A percentile compares a stretch with the other conserved stretches of the same genome.
phyloP scores from a whole-genome alignment of 2,888 invertebrate species.

The Plebejus anna region DNA sequence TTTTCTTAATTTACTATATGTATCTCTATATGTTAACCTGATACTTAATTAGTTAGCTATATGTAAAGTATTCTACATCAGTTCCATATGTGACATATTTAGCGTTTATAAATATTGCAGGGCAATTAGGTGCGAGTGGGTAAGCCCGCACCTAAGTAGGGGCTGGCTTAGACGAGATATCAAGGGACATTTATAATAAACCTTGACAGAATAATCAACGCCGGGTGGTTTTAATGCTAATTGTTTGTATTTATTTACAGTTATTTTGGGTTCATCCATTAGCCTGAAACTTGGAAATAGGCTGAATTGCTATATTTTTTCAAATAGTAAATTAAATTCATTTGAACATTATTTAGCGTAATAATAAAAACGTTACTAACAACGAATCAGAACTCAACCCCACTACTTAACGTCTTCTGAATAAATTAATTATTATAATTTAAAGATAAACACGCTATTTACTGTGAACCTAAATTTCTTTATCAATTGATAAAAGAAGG shows the following conservation, averaged over 20 bases:
- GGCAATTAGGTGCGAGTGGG: conserved; percentile 2
- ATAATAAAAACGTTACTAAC: too few relatives aligned
- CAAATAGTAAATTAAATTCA: too few relatives aligned
- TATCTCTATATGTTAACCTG: neutral
- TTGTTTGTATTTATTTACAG: conserved; percentile 5
- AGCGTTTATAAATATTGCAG: conserved; percentile 23
- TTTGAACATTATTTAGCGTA: too few relatives aligned
- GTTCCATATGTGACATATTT: neutral
- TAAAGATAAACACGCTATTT: neutral
- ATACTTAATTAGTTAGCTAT: neutral
- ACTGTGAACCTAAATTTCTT: neutral
- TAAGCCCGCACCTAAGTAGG: conserved; percentile 17
- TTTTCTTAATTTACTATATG: too few relatives aligned
- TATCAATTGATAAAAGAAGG: neutral
- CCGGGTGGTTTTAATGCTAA: neutral
- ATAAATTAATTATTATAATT: neutral
- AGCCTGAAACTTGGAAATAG: neutral
- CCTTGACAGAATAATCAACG: conserved; percentile 14
- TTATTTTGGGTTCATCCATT: neutral
- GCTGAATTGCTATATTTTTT: neutral
- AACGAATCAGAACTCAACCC: too few relatives aligned
- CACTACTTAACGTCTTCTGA: neutral
- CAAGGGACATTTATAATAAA: conserved; percentile 19
- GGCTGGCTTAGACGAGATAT: conserved; percentile 17
- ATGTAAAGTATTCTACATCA: neutral